Evolutionary conservation across 2,888 invertebrate genomes (phyloP).

Genomic region (Calameuta idolon): DNA sequence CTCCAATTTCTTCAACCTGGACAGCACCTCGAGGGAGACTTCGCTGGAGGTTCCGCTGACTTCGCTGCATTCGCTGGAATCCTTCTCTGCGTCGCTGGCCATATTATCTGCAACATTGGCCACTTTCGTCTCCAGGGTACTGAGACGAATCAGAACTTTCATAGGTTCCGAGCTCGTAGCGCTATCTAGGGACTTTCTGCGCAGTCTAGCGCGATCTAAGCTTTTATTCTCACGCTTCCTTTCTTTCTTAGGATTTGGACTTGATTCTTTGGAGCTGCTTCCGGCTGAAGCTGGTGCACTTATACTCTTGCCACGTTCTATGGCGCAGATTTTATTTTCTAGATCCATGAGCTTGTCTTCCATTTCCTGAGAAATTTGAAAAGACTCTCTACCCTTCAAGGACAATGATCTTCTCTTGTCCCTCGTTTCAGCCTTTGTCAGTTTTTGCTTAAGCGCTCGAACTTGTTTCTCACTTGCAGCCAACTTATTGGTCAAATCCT

Average conservation of each 20-base stretch:
- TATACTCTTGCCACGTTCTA: slow-evolving; percentile 70
- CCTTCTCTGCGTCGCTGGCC: slow-evolving; percentile 57
- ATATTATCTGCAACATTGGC: slow-evolving; percentile 68
- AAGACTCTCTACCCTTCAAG: slow-evolving; percentile 84
- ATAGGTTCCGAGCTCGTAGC: slow-evolving; percentile 83
- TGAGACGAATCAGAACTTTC: slow-evolving; percentile 82
- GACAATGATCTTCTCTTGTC: slow-evolving; percentile 86
- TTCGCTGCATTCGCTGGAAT: slow-evolving; percentile 60
- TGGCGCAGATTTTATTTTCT: slow-evolving; percentile 79
- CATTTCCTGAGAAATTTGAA: slow-evolving; percentile 84
- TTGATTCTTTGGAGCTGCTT: slow-evolving; percentile 70
- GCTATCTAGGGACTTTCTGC: slow-evolving; percentile 83
- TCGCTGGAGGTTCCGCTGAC: slow-evolving; percentile 46
- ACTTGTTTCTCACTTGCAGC: slow-evolving; percentile 86
- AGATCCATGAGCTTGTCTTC: slow-evolving; percentile 87
- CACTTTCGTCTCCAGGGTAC: slow-evolving; percentile 82
- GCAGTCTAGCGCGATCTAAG: slow-evolving; percentile 68
- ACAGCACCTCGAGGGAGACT: slow-evolving; percentile 51
- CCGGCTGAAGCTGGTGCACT: slow-evolving; percentile 68
- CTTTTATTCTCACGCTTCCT: slow-evolving; percentile 49
- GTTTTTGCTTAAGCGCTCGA: slow-evolving; percentile 81
- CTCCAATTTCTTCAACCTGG: slow-evolving; percentile 54
- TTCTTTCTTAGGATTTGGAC: slow-evolving; percentile 70
- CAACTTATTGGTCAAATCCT: slow-evolving; percentile 86
- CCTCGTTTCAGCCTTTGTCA: slow-evolving; percentile 76